These are phyloP conservation scores for Drosophila subsilvestris DNA, from an alignment of 2,888 invertebrate genomes.

Conservation along the genomic window DNA sequence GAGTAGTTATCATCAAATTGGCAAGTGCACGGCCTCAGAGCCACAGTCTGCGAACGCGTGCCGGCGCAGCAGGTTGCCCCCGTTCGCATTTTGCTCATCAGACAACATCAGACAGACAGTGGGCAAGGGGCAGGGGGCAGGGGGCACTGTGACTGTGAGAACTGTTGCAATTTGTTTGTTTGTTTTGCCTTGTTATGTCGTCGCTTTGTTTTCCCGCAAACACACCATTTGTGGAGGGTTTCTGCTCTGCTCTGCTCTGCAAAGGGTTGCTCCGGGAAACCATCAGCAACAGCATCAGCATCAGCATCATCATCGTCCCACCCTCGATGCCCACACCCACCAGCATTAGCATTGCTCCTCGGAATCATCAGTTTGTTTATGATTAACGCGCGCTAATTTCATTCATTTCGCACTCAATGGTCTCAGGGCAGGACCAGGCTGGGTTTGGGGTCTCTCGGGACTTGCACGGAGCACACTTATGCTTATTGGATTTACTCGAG, in stretches of 20 bases:
- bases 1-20: conserved; percentile 74
- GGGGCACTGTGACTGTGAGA: conserved; percentile 53
- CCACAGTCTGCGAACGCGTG: conserved; percentile 55
- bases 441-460: conserved; percentile 54
- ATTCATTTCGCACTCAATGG: conserved; percentile 71
- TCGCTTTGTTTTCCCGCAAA: conserved; percentile 22
- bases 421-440: conserved; percentile 1
- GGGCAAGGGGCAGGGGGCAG: background rate
- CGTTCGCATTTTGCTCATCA: conserved; percentile 6
- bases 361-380: conserved; percentile 67
- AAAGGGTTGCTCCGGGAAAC: conserved; percentile 59
- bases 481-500: conserved; percentile 72
- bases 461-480: conserved; percentile 60
- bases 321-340: conserved; percentile 2
- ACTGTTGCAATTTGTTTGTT: conserved; percentile 73
- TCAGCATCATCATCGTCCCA: background rate
- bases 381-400: conserved; percentile 79
- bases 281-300: too few relatives aligned
- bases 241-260: background rate
- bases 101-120: too few relatives aligned
- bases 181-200: conserved; percentile 11
- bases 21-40: conserved; percentile 59
- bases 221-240: conserved; percentile 10
- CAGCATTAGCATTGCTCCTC: conserved; percentile 17
- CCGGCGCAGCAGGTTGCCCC: conserved; percentile 68